phyloP scores from a whole-genome alignment of 2,797 vertebrate species.

The Australoheros facetus region DNA sequence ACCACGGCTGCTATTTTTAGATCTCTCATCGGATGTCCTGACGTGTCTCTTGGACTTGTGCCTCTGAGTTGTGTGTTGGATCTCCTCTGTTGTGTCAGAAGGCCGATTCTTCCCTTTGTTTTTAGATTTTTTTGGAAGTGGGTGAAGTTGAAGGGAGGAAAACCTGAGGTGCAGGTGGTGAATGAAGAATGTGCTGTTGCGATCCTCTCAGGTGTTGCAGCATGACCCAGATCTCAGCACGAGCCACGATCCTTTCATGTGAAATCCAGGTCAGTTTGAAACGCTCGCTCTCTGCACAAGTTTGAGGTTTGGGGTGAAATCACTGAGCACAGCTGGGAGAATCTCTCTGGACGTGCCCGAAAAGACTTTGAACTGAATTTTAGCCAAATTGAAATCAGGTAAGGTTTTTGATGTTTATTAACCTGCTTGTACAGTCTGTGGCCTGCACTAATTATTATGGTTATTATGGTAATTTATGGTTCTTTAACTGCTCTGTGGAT shows the following conservation, averaged over 20 bases:
- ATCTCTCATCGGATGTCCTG: no score
- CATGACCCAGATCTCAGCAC: background rate
- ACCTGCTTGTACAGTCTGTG: background rate
- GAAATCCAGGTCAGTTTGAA: background rate
- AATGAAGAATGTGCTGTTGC: background rate
- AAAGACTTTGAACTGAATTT: background rate
- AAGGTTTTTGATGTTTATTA: background rate
- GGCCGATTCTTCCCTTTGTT: background rate
- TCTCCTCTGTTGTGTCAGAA: background rate
- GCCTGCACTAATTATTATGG: background rate
- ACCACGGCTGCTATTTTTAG: no score
- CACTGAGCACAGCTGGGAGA: background rate
- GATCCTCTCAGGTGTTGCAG: background rate
- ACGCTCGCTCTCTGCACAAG: background rate
- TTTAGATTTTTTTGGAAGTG: background rate
- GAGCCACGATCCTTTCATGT: background rate
- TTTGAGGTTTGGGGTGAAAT: background rate
- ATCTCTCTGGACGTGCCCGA: background rate
- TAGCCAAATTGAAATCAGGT: background rate
- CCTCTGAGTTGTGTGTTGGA: accelerated
- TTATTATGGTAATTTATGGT: background rate
- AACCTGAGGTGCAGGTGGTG: background rate
- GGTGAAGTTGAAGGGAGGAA: background rate
- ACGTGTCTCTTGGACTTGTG: no score
- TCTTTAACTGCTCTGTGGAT: background rate